A percentile compares a stretch with the other conserved stretches of the same genome.
These are phyloP conservation scores for Blomia tropicalis DNA, from an alignment of 2,888 invertebrate genomes.

Conservation along the genomic window DNA sequence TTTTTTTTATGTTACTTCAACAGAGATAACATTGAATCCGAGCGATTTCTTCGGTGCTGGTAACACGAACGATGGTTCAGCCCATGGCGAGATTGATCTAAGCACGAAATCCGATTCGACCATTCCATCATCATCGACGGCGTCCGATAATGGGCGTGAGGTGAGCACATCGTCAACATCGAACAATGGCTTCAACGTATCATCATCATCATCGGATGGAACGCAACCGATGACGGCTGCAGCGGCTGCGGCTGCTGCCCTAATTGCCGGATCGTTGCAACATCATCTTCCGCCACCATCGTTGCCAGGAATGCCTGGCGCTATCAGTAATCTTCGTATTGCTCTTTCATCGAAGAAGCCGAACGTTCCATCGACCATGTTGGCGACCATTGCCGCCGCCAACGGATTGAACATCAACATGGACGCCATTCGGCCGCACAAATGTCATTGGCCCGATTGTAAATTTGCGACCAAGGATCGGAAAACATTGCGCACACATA, in stretches of 20 bases:
- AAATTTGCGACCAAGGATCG: conserved; percentile 17
- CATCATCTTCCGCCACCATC: neutral
- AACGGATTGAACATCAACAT: conserved; percentile 14
- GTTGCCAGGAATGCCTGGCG: neutral
- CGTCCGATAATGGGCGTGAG: neutral
- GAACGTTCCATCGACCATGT: conserved; percentile 5
- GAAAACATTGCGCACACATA: conserved; percentile 12
- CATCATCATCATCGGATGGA: neutral
- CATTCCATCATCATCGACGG: neutral
- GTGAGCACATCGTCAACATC: neutral
- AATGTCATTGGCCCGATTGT: conserved; percentile 16
- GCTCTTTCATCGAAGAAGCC: conserved; percentile 4
- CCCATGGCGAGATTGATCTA: neutral
- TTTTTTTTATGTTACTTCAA: too few species aligned
- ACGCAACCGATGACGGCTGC: neutral
- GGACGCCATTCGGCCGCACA: conserved; percentile 16
- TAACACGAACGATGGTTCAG: neutral
- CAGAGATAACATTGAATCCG: conserved; percentile 9
- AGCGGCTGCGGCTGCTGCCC: conserved; percentile 8
- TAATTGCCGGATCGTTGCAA: neutral
- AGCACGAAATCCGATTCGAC: neutral
- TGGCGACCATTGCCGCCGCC: conserved; percentile 13
- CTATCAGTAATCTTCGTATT: conserved; percentile 13
- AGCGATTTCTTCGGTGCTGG: conserved; percentile 2
- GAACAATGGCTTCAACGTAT: conserved; percentile 4